Percentiles rank a stretch among this genome's conserved stretches.
phyloP scores from a whole-genome alignment of 2,797 vertebrate genomes.

The Sylvia borin region DNA sequence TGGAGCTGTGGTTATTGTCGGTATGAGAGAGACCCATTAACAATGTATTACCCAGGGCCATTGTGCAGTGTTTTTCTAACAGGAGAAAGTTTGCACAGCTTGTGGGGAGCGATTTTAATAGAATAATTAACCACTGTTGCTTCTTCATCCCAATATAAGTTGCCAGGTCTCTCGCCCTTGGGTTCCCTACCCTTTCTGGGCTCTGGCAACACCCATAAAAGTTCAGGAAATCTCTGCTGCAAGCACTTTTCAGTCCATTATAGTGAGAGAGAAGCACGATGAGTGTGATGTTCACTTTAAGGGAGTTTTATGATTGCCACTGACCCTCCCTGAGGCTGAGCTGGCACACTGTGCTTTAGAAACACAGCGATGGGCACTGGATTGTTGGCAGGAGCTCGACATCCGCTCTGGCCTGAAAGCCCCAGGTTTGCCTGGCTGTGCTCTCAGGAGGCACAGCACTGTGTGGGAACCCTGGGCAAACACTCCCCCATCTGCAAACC shows the following conservation, averaged over 20 bases:
- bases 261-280: not conserved
- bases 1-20: rapidly evolving
- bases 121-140: not conserved
- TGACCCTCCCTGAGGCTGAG: not conserved
- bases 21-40: not conserved
- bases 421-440: not conserved
- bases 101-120: not conserved
- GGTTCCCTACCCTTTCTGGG: not conserved
- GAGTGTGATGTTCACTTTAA: not conserved
- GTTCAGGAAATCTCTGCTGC: not conserved
- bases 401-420: not conserved
- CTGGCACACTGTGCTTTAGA: not conserved
- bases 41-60: not conserved
- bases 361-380: not conserved
- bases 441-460: not conserved
- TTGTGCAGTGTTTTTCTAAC: not conserved
- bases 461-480: not conserved
- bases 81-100: slow-evolving; percentile 6
- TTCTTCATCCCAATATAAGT: not conserved
- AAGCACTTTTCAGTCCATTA: not conserved
- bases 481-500: not conserved
- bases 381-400: not conserved
- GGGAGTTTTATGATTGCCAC: not conserved
- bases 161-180: not conserved
- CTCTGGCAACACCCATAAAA: not conserved